Evolutionary conservation across 2,888 invertebrate species (phyloP).

Genomic region (Drosophila nigricruria): DNA sequence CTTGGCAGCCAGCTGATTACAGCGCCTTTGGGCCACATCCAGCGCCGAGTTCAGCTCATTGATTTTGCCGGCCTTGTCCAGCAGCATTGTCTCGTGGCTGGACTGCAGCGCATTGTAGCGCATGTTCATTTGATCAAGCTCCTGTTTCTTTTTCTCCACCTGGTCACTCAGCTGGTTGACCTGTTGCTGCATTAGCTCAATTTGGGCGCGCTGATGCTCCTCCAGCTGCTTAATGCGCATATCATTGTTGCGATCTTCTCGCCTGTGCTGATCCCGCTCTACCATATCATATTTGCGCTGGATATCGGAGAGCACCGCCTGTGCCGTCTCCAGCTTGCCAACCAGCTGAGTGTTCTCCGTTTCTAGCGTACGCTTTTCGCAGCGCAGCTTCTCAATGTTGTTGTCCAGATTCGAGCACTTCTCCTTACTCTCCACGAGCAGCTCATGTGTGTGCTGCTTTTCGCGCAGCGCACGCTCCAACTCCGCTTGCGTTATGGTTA

Average conservation of each 20-base stretch:
- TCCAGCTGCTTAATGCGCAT: constrained; percentile 85
- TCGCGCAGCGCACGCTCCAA: constrained; percentile 87
- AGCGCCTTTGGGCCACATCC: constrained; percentile 87
- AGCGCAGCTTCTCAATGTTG: constrained; percentile 75
- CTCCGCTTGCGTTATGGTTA: constrained; percentile 88
- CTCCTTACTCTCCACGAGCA: constrained; percentile 86
- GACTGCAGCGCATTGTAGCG: constrained; percentile 87
- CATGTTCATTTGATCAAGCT: constrained; percentile 86
- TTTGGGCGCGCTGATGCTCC: constrained; percentile 86
- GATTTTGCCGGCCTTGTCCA: constrained; percentile 88
- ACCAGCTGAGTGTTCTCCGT: constrained; percentile 86
- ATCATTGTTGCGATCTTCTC: constrained; percentile 82
- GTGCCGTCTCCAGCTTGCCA: constrained; percentile 87
- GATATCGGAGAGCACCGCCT: constrained; percentile 86
- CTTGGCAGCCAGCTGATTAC: constrained; percentile 82
- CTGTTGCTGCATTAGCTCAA: constrained; percentile 86
- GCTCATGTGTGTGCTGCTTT: constrained; percentile 88
- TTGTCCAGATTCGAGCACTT: constrained; percentile 83
- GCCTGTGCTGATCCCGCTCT: constrained; percentile 78
- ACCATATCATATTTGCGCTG: constrained; percentile 84
- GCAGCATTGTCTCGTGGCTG: constrained; percentile 87
- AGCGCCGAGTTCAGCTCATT: constrained; percentile 88
- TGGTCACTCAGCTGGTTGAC: constrained; percentile 85
- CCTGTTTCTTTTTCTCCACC: constrained; percentile 86
- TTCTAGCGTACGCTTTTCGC: constrained; percentile 85